These are phyloP conservation scores for Calyptommatus sinebrachiatus DNA, from an alignment of 2,113 vertebrate species.

Conservation along the genomic window DNA sequence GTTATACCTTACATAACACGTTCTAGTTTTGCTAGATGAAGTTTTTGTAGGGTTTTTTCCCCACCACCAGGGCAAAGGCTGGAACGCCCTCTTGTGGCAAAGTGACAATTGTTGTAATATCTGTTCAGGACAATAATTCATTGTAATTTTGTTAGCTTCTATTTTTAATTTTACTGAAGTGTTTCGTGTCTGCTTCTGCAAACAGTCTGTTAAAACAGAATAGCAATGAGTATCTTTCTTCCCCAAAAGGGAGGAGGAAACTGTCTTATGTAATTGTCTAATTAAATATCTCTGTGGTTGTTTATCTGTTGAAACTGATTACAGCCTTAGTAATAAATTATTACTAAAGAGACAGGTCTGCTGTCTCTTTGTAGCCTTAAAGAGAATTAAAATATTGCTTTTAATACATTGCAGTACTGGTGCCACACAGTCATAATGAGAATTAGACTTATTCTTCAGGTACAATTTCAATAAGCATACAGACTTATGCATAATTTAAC, in stretches of 20 bases:
- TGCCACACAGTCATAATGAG: no score
- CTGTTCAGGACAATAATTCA: background rate
- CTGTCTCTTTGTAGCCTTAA: no score
- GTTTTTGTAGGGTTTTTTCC: background rate
- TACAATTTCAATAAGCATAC: no score
- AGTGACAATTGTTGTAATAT: conserved; percentile 9
- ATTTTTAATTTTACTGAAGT: conserved; percentile 25
- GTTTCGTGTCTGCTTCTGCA: background rate
- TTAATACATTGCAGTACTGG: no score
- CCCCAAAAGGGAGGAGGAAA: background rate
- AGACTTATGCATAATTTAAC: no score
- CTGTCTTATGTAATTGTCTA: background rate
- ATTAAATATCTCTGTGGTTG: background rate
- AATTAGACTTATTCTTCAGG: no score
- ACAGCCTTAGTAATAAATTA: background rate
- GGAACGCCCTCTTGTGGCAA: conserved; percentile 22
- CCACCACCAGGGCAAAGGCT: background rate
- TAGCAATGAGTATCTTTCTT: background rate
- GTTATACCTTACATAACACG: background rate
- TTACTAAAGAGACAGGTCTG: background rate
- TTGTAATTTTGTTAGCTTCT: background rate
- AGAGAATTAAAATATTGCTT: no score
- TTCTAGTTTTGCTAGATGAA: background rate
- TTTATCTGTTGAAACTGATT: background rate
- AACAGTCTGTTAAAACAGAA: background rate